Evolutionary conservation across 2,797 vertebrate species (phyloP), one percentile per base, ranked within the genome.

Genomic region (Fringilla coelebs): DNA sequence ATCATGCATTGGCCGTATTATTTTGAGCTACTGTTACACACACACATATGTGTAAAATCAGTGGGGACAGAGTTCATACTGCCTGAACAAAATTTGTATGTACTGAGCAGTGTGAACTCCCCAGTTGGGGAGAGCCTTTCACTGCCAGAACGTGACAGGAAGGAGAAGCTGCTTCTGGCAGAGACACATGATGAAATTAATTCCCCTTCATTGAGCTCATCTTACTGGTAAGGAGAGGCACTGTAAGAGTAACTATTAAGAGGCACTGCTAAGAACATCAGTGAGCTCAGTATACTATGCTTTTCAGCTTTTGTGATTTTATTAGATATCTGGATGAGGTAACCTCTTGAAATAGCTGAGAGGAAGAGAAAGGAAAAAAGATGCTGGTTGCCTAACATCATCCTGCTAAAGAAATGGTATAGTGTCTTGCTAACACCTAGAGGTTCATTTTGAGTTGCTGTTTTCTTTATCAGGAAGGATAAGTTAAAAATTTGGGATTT

Each of bases 281-380:
- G 54, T 79, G 82, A 95, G 51, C 79, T 94, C 82, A 95, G 79
- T 40, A 34, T n/a, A 41, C 3, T 11, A 28, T 28, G 52, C 84
- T 79, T 82, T 80, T 75, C 54, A 81, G 87, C 78, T 95, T 83
- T 78, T 88, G 66, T 94, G 75, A 79, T 93, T 94, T 90, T 89
- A 70, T 89, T 90, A 85, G 90, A 13, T 58, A 40, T n/a, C 46
- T 10, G n/a, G 70, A 70, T 94, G 89, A 90, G 62, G 58, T 86
- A 89, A 88, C 40, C 20, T 71, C 55, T 54, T 77, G 77, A 95
- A 96, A 93, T 51, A 92, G 67, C 32, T 65, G 67, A 87, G 67
- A 73, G 49, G 70, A 94, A 83, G 74, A 61, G 22, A 78, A 75
- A 72, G 58, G 58, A 78, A 61, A 55, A 78, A 70, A 84, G 34